Evolutionary conservation across 2,888 invertebrate species (phyloP), one percentile per base, ranked within the genome.

Genomic region (Acanthoscelides obtectus): DNA sequence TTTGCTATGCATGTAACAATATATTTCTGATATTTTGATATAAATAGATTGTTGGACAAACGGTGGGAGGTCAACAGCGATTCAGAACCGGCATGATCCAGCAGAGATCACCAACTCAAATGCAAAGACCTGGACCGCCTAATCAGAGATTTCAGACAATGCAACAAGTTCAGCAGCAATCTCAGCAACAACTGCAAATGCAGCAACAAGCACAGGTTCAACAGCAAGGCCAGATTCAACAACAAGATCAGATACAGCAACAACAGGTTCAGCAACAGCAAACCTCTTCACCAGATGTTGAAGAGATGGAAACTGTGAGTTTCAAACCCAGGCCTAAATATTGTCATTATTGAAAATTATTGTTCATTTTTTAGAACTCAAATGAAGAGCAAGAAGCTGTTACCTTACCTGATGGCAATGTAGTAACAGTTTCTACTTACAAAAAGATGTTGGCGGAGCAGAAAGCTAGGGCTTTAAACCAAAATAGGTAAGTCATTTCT

Each of bases 381-480:
- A 22, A 70, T 20, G 74, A 75, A 68, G 76, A 77, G 64, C 79
- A 80, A 67, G 79, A 81, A 70, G 72, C 77, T 21, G 77, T 82
- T 22, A 68, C 79, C 21, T 73, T 82, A 72, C 74, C 79, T 64
- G 81, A 82, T 76, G 82, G 83, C 21, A 73, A 76, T 22, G 73
- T 81, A 19, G 75, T 83, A 17, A 71, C 77, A n/a, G 71, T 80
- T 22, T 74, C 77, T 22, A 77, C 78, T 22, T 83, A 82, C 74
- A 81, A 80, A 69, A 79, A 81, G 74, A 70, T 82, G 73, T 68
- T 82, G 67, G 75, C 76, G 17, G 80, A 80, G 12, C 79, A 77
- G 71, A 81, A 82, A 71, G 73, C 77, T 45, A 72, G 73, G 65
- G 71, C 66, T 27, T 22, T 70, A 20, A 22, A 74, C 20, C 75